Base-by-base conservation (phyloP, 2,113 vertebrate genomes). In the Ictalurus punctatus region DNA sequence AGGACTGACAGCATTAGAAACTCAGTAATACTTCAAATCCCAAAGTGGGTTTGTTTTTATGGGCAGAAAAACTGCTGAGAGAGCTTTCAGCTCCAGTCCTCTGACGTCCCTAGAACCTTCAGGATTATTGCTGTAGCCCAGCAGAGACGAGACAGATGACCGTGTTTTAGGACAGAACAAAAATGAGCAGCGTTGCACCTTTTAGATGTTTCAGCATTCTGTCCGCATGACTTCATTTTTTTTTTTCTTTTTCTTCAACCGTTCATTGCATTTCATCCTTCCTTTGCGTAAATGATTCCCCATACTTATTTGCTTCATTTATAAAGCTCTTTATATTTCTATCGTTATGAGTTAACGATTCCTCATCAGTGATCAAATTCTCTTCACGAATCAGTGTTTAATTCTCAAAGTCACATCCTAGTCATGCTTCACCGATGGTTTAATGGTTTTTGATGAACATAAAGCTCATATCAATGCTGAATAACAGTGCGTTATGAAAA, bases 121-220 rank as follows among this genome's bases (percentile, higher is more conserved):
- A 56, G 59, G 78, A 37, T 37, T 87, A n/a, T 61, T 81, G 76
- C 54, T 54, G 59, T 54, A 87, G 37, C 86, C 40, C 54, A 30
- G 56, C 34, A 78, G 71, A 61, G 37, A 30, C 63, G 48, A 27
- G 37, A 37, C 34, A 81, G 48, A 58, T 40, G 86, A 71, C 23
- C 6, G 0, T 56, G 76, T 69, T 65, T 37, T 30, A 69, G 44
- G 63, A 71, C 48, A 58, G 63, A 87, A 67, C 8, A 58, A 56
- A 87, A 82, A 40, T 61, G 58, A 59, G 56, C 80, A 37, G 25
- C 3, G 74, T 48, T 5, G 74, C 44, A 52, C 4, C 44, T 52
- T 52, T 37, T 34, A 74, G 40, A 83, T 83, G 44, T 84, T 63
- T 34, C 73, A 34, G 25, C 21, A 48, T 48, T 48, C 44, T 48